phyloP scores from a whole-genome alignment of 2,888 invertebrate species.

The Pyrocoelia pectoralis region DNA sequence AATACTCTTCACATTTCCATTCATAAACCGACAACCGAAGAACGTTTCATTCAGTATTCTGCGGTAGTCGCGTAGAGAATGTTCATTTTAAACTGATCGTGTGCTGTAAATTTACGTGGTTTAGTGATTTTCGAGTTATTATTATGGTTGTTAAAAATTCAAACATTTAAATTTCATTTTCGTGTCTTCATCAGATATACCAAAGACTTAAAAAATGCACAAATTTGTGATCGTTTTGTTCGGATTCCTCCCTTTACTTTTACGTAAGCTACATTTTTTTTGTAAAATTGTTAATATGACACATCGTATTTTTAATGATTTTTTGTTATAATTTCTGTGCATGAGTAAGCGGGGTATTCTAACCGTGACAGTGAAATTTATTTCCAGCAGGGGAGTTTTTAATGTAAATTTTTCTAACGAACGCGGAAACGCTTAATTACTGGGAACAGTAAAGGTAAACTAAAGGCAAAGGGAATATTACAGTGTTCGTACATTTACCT shows the following conservation, averaged over 20 bases:
- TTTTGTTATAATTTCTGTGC: neutral
- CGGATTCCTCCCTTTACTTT: slow-evolving; percentile 11
- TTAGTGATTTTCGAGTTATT: slow-evolving; percentile 2
- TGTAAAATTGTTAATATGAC: neutral
- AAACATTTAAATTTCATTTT: neutral
- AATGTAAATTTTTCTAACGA: slow-evolving; percentile 11
- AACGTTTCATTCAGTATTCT: slow-evolving; percentile 25
- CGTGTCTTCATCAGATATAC: neutral
- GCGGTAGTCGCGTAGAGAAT: too few species aligned
- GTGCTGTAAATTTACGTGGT: slow-evolving; percentile 24
- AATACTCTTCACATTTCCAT: slow-evolving; percentile 37
- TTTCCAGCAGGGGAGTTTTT: neutral
- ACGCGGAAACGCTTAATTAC: slow-evolving; percentile 16
- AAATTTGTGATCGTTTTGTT: neutral
- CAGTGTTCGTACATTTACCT: neutral
- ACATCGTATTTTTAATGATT: neutral
- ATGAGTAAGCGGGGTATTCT: neutral
- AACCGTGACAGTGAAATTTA: slow-evolving; percentile 1
- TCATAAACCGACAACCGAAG: slow-evolving; percentile 34
- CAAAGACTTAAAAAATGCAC: slow-evolving; percentile 23
- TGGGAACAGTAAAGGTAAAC: slow-evolving; percentile 2
- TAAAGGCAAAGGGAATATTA: neutral
- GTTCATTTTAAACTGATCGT: too few species aligned
- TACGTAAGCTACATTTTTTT: slow-evolving; percentile 16
- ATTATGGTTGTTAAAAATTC: neutral